Evolutionary conservation across 1,140 invertebrate species (phyloP), one percentile per base, ranked within the genome.

Genomic region (Heliconius eleuchia): DNA sequence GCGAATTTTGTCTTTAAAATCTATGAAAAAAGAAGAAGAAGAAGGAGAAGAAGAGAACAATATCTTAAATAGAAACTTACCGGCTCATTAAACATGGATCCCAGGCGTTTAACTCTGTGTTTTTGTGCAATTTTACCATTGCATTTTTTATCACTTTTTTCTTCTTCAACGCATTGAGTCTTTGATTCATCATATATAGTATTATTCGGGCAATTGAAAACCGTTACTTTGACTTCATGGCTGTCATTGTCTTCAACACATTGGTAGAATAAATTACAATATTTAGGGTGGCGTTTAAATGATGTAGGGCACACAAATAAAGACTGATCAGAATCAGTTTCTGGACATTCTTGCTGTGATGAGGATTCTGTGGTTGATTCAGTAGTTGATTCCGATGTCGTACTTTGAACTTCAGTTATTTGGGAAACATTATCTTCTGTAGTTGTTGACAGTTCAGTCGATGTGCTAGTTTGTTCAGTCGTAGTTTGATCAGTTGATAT

Each of bases 191-290:
- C 97, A 84, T 96, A 98, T 71, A 97, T 95, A 0, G 96, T 97
- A 77, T 96, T 96, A 82, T 97, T 96, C 8, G 97, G 96, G 91
- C 97, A 98, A 73, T 96, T 96, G 72, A 98, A 95, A 4, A 96
- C 95, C 1, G 97, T 94, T 76, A 98, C 95, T 85, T 97, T 97
- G 8, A 97, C 92, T 81, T 98, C 96, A 86, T 96, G 96, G 52
- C 92, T 96, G 30, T 96, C 93, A 1, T 95, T 90, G 74, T 96
- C 95, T 78, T 95, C 95, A 19, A 96, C 97, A 88, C 97, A 98
- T 89, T 98, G 97, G 85, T 98, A 98, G 92, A 98, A 97, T 66
- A 97, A 89, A 88, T 98, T 97, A 86, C 98, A 98, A 85, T 97
- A 96, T 88, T 97, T 97, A 0, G 97, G 97, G 95, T 98, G 97